Evolutionary conservation across 2,888 invertebrate genomes (phyloP), one percentile per base, ranked within the genome.

Genomic region (Plusia festucae): DNA sequence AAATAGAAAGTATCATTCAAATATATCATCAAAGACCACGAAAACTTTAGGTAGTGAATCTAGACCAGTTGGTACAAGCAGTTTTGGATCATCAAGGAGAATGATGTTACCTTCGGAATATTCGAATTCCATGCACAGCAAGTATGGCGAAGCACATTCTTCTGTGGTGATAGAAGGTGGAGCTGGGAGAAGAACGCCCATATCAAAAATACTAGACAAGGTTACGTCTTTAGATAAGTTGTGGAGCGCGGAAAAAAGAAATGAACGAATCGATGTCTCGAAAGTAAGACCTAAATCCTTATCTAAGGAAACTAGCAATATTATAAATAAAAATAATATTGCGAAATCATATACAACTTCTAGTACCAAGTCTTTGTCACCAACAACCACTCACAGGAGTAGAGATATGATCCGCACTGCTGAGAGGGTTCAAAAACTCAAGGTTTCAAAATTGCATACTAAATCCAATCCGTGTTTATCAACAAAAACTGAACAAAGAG

Each of bases 211-310:
- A 78, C 84, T 95, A 63, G 95, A 95, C 65, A 94, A 93, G 88
- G 92, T 94, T 0, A 95, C 95, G 24, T 88, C 96, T 2, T 92
- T 96, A 79, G 96, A 96, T 83, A 95, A 96, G 78, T 80, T 95
- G 32, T 95, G 95, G 95, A 91, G 93, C 81, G 88, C 94, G 57
- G 94, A 95, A 81, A 94, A 93, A 80, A 87, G 95, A 73, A 94
- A 94, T 81, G 94, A 94, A 85, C 90, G 90, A 15, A 92, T 94
- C 59, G 93, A 94, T 78, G 65, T 90, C 51, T 70, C 87, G 51
- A 95, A 94, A 88, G 76, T 87, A 53, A 81, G 84, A 63, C 51
- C 81, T 27, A 91, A 90, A 81, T 81, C 86, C 16, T 51, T 85
- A 27, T 76, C 82, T 44, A 92, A 86, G 82, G 78, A 81, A 59